Conservation (phyloP, 2,888 invertebrate species). For the Netelia virgata region DNA sequence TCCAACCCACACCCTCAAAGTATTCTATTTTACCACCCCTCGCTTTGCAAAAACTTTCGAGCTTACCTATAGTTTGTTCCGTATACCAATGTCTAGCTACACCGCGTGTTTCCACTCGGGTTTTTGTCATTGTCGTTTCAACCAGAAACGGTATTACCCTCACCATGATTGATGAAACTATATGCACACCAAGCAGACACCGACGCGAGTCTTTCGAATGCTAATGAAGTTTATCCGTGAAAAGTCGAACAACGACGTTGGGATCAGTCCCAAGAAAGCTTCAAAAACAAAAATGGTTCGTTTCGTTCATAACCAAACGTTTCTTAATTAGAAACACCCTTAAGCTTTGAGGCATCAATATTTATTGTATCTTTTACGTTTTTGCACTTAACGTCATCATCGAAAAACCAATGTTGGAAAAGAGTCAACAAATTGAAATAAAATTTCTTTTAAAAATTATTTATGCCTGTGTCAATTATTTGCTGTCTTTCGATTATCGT, state of each 20-base stretch:
- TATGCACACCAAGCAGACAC: neutral
- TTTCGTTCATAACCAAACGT: neutral
- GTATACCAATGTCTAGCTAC: conserved; percentile 2
- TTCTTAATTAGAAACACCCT: neutral
- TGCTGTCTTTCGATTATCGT: neutral
- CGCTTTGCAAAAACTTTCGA: conserved; percentile 34
- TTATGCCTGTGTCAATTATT: neutral
- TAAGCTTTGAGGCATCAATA: neutral
- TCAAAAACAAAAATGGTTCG: conserved; percentile 36
- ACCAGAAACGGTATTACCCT: conserved; percentile 17
- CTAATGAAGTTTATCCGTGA: conserved; percentile 53
- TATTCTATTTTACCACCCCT: conserved; percentile 34
- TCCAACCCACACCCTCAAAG: neutral
- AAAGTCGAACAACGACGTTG: conserved; percentile 43
- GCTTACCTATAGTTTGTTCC: conserved; percentile 6
- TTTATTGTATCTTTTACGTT: neutral
- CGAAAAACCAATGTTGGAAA: neutral
- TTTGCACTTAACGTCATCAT: neutral
- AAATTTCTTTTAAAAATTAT: neutral
- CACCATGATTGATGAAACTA: conserved; percentile 36
- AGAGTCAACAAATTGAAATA: too few relatives aligned
- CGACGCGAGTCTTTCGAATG: conserved; percentile 46
- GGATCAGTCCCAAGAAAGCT: neutral
- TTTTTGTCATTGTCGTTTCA: conserved; percentile 15
- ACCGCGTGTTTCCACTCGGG: conserved; percentile 37